Evolutionary conservation across 2,888 invertebrate species (phyloP).

Genomic region (Pristionchus maxplancki): DNA sequence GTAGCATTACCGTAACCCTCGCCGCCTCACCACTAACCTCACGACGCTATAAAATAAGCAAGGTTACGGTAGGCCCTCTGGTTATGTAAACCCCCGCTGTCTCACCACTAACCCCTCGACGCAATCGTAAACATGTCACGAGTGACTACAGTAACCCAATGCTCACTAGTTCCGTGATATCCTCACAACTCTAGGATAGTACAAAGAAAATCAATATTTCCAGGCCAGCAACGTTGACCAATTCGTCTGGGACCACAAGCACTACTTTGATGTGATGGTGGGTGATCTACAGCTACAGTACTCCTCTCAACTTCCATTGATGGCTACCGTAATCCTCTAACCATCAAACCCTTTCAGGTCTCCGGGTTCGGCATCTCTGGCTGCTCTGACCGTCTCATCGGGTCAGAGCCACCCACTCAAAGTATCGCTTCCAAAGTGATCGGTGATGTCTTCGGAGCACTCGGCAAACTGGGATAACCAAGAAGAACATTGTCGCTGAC

Average conservation of each 20-base stretch:
- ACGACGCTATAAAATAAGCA: not conserved
- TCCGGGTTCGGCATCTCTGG: constrained; percentile 7
- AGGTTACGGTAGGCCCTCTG: not conserved
- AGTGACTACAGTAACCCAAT: not conserved
- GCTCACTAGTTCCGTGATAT: not conserved
- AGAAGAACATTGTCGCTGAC: not conserved
- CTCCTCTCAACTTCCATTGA: not conserved
- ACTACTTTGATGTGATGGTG: constrained; percentile 60
- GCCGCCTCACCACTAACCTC: not conserved
- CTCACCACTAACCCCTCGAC: not conserved
- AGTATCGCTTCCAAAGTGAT: not conserved
- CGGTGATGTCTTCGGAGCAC: not conserved
- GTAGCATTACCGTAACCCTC: not conserved
- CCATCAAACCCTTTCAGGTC: not conserved
- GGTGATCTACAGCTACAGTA: not conserved
- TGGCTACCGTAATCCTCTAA: not conserved
- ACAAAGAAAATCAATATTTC: not conserved
- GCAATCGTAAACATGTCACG: not conserved
- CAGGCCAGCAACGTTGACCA: constrained; percentile 55
- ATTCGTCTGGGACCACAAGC: constrained; percentile 66
- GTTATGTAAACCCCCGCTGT: not conserved
- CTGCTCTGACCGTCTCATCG: constrained; percentile 13
- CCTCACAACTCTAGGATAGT: too few relatives aligned
- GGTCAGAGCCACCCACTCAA: not conserved
- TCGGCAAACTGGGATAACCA: constrained; percentile 3